Percentiles rank a stretch among this genome's conserved stretches.
phyloP scores from a whole-genome alignment of 2,113 vertebrate genomes.

The Cyanoderma ruficeps region DNA sequence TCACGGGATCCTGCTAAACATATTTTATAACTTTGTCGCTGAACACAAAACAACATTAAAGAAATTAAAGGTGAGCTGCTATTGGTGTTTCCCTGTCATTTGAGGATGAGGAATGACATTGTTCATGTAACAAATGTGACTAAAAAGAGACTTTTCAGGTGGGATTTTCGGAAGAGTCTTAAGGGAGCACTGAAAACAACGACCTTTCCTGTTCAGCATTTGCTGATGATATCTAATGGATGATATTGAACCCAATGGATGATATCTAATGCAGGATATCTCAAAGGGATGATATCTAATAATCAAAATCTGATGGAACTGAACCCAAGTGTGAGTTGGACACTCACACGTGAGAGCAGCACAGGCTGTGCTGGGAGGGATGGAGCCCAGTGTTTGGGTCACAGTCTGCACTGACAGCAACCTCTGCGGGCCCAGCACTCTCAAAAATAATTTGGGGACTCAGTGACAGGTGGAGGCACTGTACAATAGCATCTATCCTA shows the following conservation, averaged over 20 bases:
- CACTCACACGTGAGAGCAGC: not conserved
- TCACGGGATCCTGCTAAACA: not conserved
- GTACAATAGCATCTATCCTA: not conserved
- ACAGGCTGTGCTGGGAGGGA: not conserved
- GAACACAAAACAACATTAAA: not conserved
- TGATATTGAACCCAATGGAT: not conserved
- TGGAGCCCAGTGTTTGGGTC: not conserved
- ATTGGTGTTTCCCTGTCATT: not conserved
- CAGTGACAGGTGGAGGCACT: not conserved
- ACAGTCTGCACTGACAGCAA: not conserved
- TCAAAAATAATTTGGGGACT: not conserved
- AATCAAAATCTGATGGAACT: not conserved
- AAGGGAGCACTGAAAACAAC: not conserved
- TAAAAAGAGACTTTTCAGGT: not conserved
- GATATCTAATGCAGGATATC: not conserved
- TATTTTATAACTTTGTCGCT: not conserved
- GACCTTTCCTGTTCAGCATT: not conserved
- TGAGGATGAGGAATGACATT: not conserved
- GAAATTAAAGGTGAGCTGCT: not conserved
- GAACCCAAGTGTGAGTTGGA: not conserved
- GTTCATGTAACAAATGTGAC: not conserved
- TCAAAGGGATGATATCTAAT: not conserved
- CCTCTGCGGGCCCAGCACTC: not conserved
- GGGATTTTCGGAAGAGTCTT: not conserved
- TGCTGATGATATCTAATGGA: not conserved